phyloP scores from a whole-genome alignment of 2,888 invertebrate genomes.

The Drosophila nigritarsus region DNA sequence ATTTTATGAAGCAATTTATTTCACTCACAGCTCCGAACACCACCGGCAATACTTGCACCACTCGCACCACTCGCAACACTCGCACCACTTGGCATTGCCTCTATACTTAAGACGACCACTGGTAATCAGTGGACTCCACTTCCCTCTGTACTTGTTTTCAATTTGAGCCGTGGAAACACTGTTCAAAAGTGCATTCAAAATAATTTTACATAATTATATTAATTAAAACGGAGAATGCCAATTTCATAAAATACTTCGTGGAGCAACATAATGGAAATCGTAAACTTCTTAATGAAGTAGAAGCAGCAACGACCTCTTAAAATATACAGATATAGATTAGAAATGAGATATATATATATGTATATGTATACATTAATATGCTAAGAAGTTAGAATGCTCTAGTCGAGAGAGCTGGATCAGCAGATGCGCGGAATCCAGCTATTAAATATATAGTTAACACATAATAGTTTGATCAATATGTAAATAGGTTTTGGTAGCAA shows the following conservation, averaged over 20 bases:
- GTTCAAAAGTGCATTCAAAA: slow-evolving; percentile 17
- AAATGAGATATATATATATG: background rate
- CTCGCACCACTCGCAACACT: slow-evolving; percentile 17
- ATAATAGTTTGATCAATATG: background rate
- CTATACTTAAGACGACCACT: slow-evolving; percentile 39
- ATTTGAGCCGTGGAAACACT: slow-evolving; percentile 37
- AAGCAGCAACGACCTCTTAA: background rate
- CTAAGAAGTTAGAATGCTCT: background rate
- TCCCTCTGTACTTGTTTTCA: slow-evolving; percentile 64
- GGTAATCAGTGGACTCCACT: slow-evolving; percentile 47
- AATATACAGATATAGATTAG: background rate
- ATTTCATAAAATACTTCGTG: slow-evolving; percentile 23
- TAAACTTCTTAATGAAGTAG: background rate
- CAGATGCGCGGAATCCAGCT: background rate
- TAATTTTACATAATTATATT: slow-evolving; percentile 66
- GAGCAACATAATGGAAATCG: slow-evolving; percentile 2
- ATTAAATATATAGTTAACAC: background rate
- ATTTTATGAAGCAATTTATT: slow-evolving; percentile 82
- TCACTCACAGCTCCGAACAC: slow-evolving; percentile 64
- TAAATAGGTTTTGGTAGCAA: background rate
- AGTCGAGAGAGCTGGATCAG: background rate
- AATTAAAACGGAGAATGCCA: slow-evolving; percentile 45
- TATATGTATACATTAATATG: background rate
- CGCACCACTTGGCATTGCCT: slow-evolving; percentile 6
- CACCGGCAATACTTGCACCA: slow-evolving; percentile 19